Conservation (phyloP, 2,797 vertebrate genomes). For the Triplophysa yarkandensis region DNA sequence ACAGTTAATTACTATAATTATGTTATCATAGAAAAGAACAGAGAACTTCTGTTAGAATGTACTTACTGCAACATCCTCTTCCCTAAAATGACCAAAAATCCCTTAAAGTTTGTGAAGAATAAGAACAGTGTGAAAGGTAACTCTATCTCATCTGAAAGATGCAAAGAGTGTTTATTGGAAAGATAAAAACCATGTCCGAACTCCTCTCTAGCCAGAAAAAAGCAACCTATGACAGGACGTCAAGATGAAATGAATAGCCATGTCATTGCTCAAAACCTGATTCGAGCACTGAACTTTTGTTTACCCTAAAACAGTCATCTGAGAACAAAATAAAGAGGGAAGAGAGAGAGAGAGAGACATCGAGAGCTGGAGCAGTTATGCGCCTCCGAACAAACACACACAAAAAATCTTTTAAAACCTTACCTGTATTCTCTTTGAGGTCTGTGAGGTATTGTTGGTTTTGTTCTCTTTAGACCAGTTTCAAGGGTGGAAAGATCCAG, state of each 20-base stretch:
- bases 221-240: not conserved
- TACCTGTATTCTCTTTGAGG: conserved; percentile 39
- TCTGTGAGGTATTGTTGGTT: not conserved
- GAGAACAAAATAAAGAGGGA: not conserved
- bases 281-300: not conserved
- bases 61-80: not conserved
- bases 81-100: not conserved
- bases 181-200: not conserved
- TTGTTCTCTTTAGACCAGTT: conserved; percentile 6
- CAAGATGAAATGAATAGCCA: not conserved
- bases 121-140: not conserved
- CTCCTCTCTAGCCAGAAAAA: not conserved
- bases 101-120: not conserved
- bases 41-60: not conserved
- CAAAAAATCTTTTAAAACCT: not conserved
- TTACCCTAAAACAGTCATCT: conserved; percentile 24
- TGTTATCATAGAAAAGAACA: not conserved
- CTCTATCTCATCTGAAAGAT: not conserved
- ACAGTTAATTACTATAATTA: not conserved
- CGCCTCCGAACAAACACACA: not conserved
- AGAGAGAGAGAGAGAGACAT: not conserved
- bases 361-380: not conserved
- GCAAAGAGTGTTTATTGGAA: not conserved
- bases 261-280: not conserved
- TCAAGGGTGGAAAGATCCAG: conserved; percentile 11